These are phyloP conservation scores for Corythornis madagascariensis DNA, from an alignment of 2,113 vertebrate genomes.

Conservation along the genomic window DNA sequence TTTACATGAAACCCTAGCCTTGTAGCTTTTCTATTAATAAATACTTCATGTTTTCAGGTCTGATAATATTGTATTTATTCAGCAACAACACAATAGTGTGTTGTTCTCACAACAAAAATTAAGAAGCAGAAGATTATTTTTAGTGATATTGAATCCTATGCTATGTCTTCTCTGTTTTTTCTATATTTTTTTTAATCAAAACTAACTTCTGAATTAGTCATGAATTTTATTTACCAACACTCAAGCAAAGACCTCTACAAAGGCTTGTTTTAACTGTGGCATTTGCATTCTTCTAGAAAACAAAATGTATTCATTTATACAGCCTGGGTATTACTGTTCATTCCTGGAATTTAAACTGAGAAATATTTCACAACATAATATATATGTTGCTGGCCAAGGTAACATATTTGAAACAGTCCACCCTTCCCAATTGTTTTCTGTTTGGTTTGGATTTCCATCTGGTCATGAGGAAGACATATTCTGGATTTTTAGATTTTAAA, in stretches of 20 bases:
- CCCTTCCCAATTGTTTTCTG: neutral
- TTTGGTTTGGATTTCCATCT: neutral
- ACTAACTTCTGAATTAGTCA: neutral
- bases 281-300: neutral
- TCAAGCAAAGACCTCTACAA: neutral
- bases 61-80: neutral
- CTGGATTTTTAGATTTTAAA: neutral
- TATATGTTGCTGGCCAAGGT: neutral
- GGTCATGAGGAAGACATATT: slow-evolving; percentile 19
- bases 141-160: neutral
- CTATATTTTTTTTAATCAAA: neutral
- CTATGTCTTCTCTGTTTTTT: neutral
- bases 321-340: neutral
- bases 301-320: neutral
- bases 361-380: neutral
- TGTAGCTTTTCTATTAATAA: neutral
- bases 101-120: neutral
- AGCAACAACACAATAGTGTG: neutral
- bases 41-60: neutral
- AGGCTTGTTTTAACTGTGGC: neutral
- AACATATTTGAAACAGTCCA: neutral
- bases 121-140: neutral
- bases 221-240: neutral
- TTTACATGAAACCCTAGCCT: neutral
- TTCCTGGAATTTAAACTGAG: neutral